Evolutionary conservation across 2,797 vertebrate genomes (phyloP).

Genomic region (Chloroceryle amazona): DNA sequence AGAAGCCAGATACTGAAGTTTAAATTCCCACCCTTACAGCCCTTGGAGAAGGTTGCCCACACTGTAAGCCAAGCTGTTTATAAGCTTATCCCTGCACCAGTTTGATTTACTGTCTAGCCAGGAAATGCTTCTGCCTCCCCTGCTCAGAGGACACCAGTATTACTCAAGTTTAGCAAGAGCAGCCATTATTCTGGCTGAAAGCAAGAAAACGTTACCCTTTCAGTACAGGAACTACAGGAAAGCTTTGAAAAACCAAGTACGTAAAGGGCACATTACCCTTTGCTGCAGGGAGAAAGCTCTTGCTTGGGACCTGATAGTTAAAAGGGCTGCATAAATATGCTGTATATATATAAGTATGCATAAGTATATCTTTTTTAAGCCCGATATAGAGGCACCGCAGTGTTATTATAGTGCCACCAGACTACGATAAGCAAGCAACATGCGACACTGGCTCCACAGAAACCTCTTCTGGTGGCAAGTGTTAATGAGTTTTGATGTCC

Average conservation of each 20-base stretch:
- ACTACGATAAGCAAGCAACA: accelerated
- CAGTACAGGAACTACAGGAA: neutral
- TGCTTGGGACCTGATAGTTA: neutral
- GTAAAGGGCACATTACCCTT: neutral
- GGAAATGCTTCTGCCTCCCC: conserved; percentile 15
- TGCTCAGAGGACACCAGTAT: neutral
- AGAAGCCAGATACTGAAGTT: neutral
- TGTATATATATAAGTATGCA: neutral
- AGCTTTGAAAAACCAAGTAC: neutral
- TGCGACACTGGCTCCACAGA: neutral
- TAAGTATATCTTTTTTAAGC: neutral
- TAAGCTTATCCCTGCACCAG: neutral
- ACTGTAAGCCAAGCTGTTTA: neutral
- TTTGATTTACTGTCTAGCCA: conserved; percentile 22
- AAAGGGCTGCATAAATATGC: neutral
- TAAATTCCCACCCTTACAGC: neutral
- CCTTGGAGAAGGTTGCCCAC: neutral
- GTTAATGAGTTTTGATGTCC: neutral
- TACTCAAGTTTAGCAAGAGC: conserved; percentile 10
- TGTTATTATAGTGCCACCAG: neutral
- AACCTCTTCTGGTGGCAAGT: neutral
- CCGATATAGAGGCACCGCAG: neutral
- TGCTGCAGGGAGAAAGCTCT: neutral
- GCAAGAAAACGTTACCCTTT: neutral
- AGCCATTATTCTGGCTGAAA: conserved; percentile 26